These are phyloP conservation scores for Dynastes hyllus DNA, from an alignment of 2,888 invertebrate species.

Conservation along the genomic window DNA sequence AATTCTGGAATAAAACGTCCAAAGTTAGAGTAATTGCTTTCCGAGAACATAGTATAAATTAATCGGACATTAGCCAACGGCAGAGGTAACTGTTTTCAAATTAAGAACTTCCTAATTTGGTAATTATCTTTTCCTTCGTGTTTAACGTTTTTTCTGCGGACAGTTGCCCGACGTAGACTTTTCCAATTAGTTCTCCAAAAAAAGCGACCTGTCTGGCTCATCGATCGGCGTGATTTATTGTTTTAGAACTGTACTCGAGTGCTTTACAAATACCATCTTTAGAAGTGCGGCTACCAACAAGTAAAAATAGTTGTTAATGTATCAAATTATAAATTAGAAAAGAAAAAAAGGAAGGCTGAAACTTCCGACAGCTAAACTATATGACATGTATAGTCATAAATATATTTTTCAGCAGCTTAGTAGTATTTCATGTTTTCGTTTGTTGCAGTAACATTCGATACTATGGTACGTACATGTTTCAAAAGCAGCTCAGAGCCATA, in stretches of 20 bases:
- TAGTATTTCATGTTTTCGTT: too few relatives aligned
- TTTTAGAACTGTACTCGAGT: neutral
- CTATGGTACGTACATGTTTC: too few relatives aligned
- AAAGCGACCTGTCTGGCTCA: conserved; percentile 6
- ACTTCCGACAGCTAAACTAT: too few relatives aligned
- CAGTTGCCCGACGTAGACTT: conserved; percentile 26
- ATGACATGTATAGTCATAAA: too few relatives aligned
- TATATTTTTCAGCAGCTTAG: too few relatives aligned
- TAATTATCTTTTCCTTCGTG: conserved; percentile 23
- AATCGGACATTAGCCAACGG: conserved; percentile 8
- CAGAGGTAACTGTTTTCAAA: conserved; percentile 6
- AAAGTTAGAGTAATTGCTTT: neutral
- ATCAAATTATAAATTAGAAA: neutral
- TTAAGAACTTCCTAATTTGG: conserved; percentile 35
- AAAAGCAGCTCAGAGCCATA: too few relatives aligned
- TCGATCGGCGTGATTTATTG: conserved; percentile 31
- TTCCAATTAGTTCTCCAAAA: conserved; percentile 36
- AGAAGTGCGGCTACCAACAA: neutral
- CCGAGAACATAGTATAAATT: neutral
- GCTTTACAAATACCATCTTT: neutral
- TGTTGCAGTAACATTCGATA: too few relatives aligned
- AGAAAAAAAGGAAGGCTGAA: too few relatives aligned
- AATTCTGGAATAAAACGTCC: too few relatives aligned
- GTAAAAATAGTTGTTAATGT: neutral
- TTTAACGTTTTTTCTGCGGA: conserved; percentile 8